Percentiles rank a stretch among this genome's conserved stretches.
These are phyloP conservation scores for Pygmarrhopalites habei DNA, from an alignment of 1,140 invertebrate species.

Conservation along the genomic window DNA sequence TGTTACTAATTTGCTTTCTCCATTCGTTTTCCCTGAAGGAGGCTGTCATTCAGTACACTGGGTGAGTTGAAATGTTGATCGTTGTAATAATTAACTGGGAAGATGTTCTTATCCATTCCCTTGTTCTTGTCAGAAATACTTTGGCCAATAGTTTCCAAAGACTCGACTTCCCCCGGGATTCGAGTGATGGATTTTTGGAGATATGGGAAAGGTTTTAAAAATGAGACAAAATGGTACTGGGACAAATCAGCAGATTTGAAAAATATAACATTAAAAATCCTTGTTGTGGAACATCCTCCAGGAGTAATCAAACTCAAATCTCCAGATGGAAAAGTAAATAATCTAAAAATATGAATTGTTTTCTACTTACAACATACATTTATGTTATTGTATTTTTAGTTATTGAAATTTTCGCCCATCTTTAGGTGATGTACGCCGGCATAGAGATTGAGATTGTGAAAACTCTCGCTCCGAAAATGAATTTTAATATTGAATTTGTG, in stretches of 20 bases:
- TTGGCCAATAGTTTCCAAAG: conserved; percentile 28
- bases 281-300: conserved; percentile 38
- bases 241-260: conserved; percentile 30
- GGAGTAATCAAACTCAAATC: conserved; percentile 32
- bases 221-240: conserved; percentile 26
- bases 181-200: conserved; percentile 35
- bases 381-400: too few species aligned
- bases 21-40: conserved; percentile 6
- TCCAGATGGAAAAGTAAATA: conserved; percentile 13
- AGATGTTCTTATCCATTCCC: too few species aligned
- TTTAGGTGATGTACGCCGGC: conserved; percentile 32
- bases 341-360: too few species aligned
- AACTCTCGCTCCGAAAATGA: conserved; percentile 22
- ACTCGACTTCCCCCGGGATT: not conserved
- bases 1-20: not conserved
- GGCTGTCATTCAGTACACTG: conserved; percentile 27
- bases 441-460: conserved; percentile 34
- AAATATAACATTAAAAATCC: conserved; percentile 26
- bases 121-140: too few species aligned
- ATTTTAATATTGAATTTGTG: conserved; percentile 30
- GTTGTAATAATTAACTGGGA: too few species aligned
- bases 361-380: too few species aligned
- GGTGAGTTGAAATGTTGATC: too few species aligned
- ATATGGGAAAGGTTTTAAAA: conserved; percentile 13
- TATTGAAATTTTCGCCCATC: too few species aligned